phyloP scores from a whole-genome alignment of 2,888 invertebrate species.

The Hypolimnas misippus region DNA sequence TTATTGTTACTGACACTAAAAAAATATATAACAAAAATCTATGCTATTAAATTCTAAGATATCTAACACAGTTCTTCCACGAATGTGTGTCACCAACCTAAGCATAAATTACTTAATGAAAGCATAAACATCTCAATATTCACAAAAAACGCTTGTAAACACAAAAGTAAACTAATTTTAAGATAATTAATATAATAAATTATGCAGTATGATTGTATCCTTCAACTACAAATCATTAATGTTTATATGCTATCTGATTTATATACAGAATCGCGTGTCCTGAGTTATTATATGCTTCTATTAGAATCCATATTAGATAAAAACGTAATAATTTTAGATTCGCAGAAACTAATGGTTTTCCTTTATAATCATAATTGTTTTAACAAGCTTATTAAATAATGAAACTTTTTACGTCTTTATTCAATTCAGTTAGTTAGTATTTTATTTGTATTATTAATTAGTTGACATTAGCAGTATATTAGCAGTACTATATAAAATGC shows the following conservation, averaged over 20 bases:
- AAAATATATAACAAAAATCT: no score
- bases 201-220: neutral
- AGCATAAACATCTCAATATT: no score
- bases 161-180: no score
- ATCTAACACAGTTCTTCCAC: no score
- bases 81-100: no score
- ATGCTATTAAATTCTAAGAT: no score
- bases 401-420: neutral
- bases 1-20: neutral
- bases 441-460: neutral
- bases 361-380: neutral
- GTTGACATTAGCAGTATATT: no score
- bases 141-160: no score
- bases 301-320: neutral
- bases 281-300: neutral
- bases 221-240: neutral
- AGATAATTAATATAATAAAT: no score
- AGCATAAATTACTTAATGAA: neutral
- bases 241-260: neutral
- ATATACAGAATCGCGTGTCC: constrained; percentile 2
- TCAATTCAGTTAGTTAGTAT: neutral
- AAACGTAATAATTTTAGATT: neutral
- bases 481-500: no score
- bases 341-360: constrained; percentile 1
- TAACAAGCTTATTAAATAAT: constrained; percentile 44